Percentiles rank a stretch among this genome's conserved stretches.
phyloP scores from a whole-genome alignment of 2,888 invertebrate genomes.

The Ceramica pisi region DNA sequence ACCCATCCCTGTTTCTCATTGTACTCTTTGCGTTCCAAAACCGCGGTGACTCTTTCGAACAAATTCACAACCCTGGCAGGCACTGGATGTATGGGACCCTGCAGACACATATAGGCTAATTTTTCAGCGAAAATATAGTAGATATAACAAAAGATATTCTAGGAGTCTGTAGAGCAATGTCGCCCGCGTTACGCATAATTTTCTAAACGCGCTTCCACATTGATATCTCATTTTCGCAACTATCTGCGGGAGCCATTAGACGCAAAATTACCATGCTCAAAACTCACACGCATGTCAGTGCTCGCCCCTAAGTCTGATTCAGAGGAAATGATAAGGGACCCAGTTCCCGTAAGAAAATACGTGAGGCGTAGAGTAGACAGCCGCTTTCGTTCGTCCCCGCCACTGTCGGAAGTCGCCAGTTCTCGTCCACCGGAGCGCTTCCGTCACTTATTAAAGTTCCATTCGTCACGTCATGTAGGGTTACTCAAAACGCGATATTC shows the following conservation, averaged over 20 bases:
- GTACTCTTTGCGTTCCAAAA: no score
- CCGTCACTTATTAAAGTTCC: slow-evolving; percentile 69
- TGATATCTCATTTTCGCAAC: not conserved
- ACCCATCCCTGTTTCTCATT: no score
- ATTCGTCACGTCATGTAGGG: slow-evolving; percentile 65
- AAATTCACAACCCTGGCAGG: no score
- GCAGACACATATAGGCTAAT: no score
- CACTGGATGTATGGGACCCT: no score
- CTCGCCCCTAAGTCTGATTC: slow-evolving; percentile 18
- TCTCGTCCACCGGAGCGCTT: slow-evolving; percentile 63
- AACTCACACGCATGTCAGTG: not conserved
- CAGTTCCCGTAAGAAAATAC: slow-evolving; percentile 54
- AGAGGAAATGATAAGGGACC: slow-evolving; percentile 41
- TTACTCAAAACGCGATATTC: slow-evolving; percentile 20
- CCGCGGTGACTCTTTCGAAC: no score
- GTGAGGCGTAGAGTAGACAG: slow-evolving; percentile 45
- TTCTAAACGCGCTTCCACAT: not conserved
- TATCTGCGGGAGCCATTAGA: not conserved
- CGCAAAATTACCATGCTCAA: not conserved
- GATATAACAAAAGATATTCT: no score
- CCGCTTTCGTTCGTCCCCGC: slow-evolving; percentile 55
- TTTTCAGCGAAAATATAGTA: no score
- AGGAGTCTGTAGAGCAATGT: no score
- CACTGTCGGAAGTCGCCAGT: slow-evolving; percentile 68
- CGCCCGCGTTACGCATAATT: no score